Evolutionary conservation across 2,113 vertebrate species (phyloP).

Genomic region (Ictidomys tridecemlineatus): DNA sequence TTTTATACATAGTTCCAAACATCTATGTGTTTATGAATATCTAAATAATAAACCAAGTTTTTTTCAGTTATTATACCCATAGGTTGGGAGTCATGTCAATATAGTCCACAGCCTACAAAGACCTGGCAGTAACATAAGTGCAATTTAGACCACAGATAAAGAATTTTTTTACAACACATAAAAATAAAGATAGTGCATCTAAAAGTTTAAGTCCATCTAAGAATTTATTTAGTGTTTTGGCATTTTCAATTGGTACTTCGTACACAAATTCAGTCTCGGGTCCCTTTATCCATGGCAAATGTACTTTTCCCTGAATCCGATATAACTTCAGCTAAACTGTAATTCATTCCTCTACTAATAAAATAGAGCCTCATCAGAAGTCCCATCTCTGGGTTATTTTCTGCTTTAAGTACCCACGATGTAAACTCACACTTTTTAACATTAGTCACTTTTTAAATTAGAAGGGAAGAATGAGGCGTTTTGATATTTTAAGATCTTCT

Average conservation of each 20-base stretch:
- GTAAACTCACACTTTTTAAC: conserved; percentile 33
- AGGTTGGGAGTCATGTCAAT: background rate
- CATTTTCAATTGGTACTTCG: conserved; percentile 50
- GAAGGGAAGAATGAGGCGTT: background rate
- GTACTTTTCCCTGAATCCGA: background rate
- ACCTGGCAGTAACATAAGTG: background rate
- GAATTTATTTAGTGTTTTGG: conserved; percentile 58
- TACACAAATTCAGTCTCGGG: conserved; percentile 49
- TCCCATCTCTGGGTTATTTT: conserved; percentile 4
- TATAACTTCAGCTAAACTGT: conserved; percentile 50
- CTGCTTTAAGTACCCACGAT: background rate
- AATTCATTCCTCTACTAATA: background rate
- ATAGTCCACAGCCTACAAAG: background rate
- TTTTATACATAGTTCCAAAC: background rate
- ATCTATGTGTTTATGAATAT: conserved; percentile 7
- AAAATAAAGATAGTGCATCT: conserved; percentile 49
- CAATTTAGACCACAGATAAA: conserved; percentile 30
- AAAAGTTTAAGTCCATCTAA: conserved; percentile 54
- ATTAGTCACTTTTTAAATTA: background rate
- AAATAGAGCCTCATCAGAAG: background rate
- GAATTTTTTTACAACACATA: conserved; percentile 24
- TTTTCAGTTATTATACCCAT: background rate
- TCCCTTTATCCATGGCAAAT: conserved; percentile 67
- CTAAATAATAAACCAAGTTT: conserved; percentile 31
- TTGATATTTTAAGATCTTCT: conserved; percentile 36